A percentile compares a stretch with the other conserved stretches of the same genome.
These are phyloP conservation scores for Craseonycteris thonglongyai DNA, from an alignment of 2,113 vertebrate genomes.

Conservation along the genomic window DNA sequence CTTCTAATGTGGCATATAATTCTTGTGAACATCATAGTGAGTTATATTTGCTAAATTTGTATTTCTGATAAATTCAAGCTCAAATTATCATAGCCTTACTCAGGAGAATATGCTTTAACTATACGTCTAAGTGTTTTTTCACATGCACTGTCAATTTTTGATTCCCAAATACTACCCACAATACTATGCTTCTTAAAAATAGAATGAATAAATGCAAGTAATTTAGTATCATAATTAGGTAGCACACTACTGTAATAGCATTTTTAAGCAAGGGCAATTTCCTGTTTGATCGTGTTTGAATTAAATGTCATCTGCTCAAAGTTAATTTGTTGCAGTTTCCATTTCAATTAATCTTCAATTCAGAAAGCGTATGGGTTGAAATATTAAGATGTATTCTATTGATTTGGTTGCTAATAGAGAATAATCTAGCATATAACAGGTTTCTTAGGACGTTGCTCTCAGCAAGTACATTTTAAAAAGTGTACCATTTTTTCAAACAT, in stretches of 20 bases:
- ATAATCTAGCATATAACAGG: background rate
- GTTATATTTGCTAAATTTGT: background rate
- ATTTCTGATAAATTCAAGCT: background rate
- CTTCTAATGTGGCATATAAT: background rate
- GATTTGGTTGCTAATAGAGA: conserved; percentile 29
- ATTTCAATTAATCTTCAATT: conserved; percentile 64
- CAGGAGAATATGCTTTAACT: background rate
- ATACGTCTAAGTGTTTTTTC: background rate
- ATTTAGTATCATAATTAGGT: conserved; percentile 8
- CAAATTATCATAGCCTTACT: background rate
- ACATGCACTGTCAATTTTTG: background rate
- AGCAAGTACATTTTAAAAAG: background rate
- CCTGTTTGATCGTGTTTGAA: conserved; percentile 18
- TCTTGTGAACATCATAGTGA: background rate
- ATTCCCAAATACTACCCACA: background rate
- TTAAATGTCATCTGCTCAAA: conserved; percentile 58
- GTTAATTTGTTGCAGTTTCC: conserved; percentile 57
- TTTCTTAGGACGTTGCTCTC: background rate
- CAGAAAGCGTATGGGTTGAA: conserved; percentile 31
- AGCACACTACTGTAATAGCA: conserved; percentile 2
- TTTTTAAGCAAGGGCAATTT: conserved; percentile 53
- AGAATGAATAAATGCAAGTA: background rate
- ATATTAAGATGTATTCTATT: conserved; percentile 50
- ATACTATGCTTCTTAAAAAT: background rate
- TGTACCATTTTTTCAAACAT: background rate